Evolutionary conservation across 2,797 vertebrate genomes (phyloP).

Genomic region (Macropus fuliginosus): DNA sequence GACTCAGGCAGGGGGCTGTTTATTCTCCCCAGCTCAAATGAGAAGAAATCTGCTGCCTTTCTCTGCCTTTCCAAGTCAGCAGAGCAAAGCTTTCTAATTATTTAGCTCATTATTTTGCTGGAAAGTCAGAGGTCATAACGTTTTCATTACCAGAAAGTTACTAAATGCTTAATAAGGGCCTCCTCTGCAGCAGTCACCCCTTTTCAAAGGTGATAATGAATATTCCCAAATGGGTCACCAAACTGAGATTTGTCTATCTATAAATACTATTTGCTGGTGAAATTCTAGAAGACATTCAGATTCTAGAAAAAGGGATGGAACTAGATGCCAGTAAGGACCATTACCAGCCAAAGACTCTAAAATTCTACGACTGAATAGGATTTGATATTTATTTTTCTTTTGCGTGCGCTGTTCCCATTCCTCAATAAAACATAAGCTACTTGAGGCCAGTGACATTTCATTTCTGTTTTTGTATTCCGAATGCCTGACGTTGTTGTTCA

Average conservation of each 20-base stretch:
- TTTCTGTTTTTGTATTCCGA: not conserved
- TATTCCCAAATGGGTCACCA: not conserved
- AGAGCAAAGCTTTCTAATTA: not conserved
- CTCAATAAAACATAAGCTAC: not conserved
- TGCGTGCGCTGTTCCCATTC: not conserved
- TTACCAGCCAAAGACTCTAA: not conserved
- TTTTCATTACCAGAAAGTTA: not conserved
- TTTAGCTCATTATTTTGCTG: not conserved
- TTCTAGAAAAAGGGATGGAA: not conserved
- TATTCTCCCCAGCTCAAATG: not conserved
- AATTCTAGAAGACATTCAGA: not conserved
- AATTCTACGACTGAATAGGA: not conserved
- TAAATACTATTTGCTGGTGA: not conserved
- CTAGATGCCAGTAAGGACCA: not conserved
- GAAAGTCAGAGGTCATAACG: not conserved
- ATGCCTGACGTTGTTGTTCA: not conserved
- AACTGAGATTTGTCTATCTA: not conserved
- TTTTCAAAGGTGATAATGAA: not conserved
- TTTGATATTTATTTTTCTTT: not conserved
- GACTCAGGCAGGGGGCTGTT: not conserved
- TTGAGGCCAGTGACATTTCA: not conserved
- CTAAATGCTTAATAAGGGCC: not conserved
- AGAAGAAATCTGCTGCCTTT: not conserved
- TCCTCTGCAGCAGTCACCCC: not conserved
- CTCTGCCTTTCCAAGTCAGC: not conserved